Percentiles rank a stretch among this genome's conserved stretches.
Evolutionary conservation across 2,113 vertebrate genomes (phyloP).

Genomic region (Lichenostomus cassidix): DNA sequence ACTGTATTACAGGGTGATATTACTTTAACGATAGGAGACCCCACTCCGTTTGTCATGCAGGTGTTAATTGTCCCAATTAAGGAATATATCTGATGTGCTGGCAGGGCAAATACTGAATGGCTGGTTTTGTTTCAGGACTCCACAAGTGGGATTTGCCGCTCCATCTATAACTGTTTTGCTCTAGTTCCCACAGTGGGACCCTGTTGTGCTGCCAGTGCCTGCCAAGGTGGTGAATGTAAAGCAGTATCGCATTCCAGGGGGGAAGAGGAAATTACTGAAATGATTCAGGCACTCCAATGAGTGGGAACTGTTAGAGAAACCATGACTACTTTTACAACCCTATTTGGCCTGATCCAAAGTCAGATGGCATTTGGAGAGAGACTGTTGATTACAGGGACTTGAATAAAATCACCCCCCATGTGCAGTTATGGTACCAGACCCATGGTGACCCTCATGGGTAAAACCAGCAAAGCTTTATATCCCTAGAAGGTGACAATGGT

Average conservation of each 20-base stretch:
- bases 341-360: not conserved
- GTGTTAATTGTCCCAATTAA: not conserved
- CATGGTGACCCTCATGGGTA: not conserved
- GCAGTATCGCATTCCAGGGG: not conserved
- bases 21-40: rapidly evolving
- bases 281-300: not conserved
- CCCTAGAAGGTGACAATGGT: not conserved
- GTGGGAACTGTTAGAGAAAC: not conserved
- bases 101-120: not conserved
- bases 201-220: not conserved
- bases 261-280: too few species aligned
- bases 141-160: not conserved
- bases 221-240: not conserved
- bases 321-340: not conserved
- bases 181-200: rapidly evolving
- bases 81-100: rapidly evolving
- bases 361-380: not conserved
- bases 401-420: not conserved
- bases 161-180: rapidly evolving
- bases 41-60: rapidly evolving
- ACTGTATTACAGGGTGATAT: rapidly evolving
- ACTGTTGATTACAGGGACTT: not conserved
- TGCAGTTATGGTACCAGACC: not conserved
- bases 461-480: not conserved
- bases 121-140: not conserved